Evolutionary conservation across 2,888 invertebrate genomes (phyloP), one percentile per base, ranked within the genome.

Genomic region (Cactoblastis cactorum): DNA sequence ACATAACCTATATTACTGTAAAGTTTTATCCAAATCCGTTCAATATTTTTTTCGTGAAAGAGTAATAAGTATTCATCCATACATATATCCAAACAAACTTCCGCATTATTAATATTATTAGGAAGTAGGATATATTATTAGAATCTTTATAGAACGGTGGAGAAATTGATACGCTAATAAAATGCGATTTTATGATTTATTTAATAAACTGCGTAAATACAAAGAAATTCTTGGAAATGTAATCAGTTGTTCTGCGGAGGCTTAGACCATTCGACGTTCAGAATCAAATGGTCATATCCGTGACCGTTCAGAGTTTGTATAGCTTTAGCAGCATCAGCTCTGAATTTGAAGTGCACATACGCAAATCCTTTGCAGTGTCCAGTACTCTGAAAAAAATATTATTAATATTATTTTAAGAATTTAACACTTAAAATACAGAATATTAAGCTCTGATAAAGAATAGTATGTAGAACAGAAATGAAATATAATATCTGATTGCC

Each of bases 181-280:
- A 34, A 28, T 56, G 1, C 9, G 4, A 41, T 46, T 24, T 43
- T 43, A 28, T 19, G 8, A 18, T 32, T 70, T 71, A 68, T 62
- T 71, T 37, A 63, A 48, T 52, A n/a, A 51, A 53, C 39, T 56
- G 49, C 56, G 43, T 43, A 28, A 43, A 50, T 67, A 66, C 55
- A 71, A 65, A 61, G 37, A 37, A 37, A 58, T 48, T 35, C 2
- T 14, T 63, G 62, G 64, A 71, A 72, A 69, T 63, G 52, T 57
- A 53, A 51, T 74, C 72, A 87, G 59, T 84, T 83, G 63, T 85
- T 90, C 59, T 82, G 82, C 55, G 93, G 94, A 37, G 96, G 96
- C 77, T 98, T 98, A 0, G 98, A 98, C 98, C 98, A 99, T 88
- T 99, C 98, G n/a, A 98, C 99, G 81, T 94, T 97, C 49, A 99